Conservation (phyloP, 1,140 invertebrate genomes). For the Pseudomyrmex pallidus region DNA sequence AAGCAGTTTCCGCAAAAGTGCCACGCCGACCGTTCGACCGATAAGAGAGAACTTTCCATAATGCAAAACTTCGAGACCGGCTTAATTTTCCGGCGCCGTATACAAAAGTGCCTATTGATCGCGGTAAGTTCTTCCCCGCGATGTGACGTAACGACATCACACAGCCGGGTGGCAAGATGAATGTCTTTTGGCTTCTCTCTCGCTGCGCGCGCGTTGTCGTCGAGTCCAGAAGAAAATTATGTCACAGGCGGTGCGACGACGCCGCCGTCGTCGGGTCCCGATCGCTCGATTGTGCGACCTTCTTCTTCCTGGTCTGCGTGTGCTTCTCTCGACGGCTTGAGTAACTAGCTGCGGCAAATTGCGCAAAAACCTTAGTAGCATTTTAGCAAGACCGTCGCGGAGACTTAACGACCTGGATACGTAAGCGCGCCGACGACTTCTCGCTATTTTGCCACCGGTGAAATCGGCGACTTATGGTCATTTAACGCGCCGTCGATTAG, state of each 20-base stretch:
- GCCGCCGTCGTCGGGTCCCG: not conserved
- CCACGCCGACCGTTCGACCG: slow-evolving; percentile 18
- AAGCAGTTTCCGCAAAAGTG: slow-evolving; percentile 35
- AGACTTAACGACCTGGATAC: slow-evolving; percentile 5
- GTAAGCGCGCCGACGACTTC: not conserved
- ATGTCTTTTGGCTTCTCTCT: slow-evolving; percentile 48
- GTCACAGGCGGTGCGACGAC: not conserved
- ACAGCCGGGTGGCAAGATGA: slow-evolving; percentile 40
- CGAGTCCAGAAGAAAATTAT: slow-evolving; percentile 36
- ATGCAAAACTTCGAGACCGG: slow-evolving; percentile 57
- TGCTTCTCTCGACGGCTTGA: not conserved
- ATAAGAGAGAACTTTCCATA: slow-evolving; percentile 54
- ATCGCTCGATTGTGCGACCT: not conserved
- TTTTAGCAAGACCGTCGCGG: not conserved
- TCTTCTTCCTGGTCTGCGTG: not conserved
- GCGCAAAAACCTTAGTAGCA: not conserved
- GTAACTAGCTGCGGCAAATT: slow-evolving; percentile 17
- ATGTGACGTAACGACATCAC: slow-evolving; percentile 66
- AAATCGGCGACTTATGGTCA: not conserved
- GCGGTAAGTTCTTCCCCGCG: slow-evolving; percentile 62
- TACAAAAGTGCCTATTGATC: slow-evolving; percentile 61
- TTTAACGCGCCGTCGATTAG: not conserved
- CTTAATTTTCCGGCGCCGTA: slow-evolving; percentile 57
- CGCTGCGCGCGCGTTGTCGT: not conserved
- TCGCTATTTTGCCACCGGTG: not conserved